Conservation (phyloP, 2,888 invertebrate genomes). For the Pinctada fucata region DNA sequence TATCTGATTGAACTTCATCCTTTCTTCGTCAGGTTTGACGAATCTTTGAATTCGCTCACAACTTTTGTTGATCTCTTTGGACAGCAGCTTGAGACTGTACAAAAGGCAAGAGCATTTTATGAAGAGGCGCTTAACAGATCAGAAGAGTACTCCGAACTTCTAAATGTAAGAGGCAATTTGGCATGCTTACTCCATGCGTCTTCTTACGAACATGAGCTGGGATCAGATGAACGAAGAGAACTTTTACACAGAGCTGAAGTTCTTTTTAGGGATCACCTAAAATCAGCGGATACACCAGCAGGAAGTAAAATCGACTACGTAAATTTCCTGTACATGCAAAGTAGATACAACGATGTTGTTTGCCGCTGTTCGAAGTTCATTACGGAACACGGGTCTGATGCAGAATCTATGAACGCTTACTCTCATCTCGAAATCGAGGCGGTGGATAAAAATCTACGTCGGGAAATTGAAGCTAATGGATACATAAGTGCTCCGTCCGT, state of each 20-base stretch:
- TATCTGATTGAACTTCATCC: not conserved
- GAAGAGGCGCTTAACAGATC: not conserved
- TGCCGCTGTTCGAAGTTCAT: not conserved
- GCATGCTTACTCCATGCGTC: not conserved
- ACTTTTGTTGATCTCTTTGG: not conserved
- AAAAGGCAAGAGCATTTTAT: not conserved
- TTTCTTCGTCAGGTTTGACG: not conserved
- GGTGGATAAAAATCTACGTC: not conserved
- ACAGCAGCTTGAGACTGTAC: not conserved
- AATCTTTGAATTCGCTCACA: not conserved
- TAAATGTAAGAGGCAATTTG: not conserved
- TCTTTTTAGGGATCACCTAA: not conserved
- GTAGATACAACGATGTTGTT: not conserved
- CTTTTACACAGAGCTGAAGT: not conserved
- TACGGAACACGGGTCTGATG: not conserved
- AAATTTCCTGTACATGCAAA: not conserved
- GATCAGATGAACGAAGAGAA: not conserved
- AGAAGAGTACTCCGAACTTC: not conserved
- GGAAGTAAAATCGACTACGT: not conserved
- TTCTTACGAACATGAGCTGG: not conserved
- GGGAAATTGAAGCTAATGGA: not conserved
- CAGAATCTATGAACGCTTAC: not conserved
- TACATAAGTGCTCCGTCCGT: not conserved
- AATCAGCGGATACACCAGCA: not conserved
- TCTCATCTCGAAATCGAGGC: not conserved